These are phyloP conservation scores for Seriola dumerili DNA, from an alignment of 2,113 vertebrate genomes.

Conservation along the genomic window DNA sequence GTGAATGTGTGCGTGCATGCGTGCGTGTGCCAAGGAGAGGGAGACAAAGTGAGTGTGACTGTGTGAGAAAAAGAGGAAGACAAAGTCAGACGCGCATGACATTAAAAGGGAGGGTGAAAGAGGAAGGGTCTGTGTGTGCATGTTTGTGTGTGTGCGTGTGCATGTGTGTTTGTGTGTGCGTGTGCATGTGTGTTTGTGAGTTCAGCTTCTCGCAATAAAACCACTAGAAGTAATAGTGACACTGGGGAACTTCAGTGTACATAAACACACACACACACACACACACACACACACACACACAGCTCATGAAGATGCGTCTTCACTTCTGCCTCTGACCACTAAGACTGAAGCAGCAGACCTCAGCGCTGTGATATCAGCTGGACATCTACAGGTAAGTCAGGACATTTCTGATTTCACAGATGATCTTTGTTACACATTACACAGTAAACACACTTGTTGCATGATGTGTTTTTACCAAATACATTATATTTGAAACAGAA, in stretches of 20 bases:
- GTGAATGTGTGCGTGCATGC: neutral
- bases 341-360: slow-evolving; percentile 20
- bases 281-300: neutral
- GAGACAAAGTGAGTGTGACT: neutral
- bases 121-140: slow-evolving; percentile 20
- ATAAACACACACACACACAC: neutral
- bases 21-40: neutral
- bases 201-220: slow-evolving; percentile 11
- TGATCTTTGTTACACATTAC: too few relatives aligned
- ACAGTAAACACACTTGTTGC: too few relatives aligned
- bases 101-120: neutral
- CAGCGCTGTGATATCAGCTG: neutral
- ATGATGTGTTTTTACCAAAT: too few relatives aligned
- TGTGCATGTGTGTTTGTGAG: neutral
- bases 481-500: too few relatives aligned
- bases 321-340: slow-evolving; percentile 24
- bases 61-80: slow-evolving; percentile 41
- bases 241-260: neutral
- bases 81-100: slow-evolving; percentile 4
- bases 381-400: slow-evolving; percentile 45
- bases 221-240: slow-evolving; percentile 1
- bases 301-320: neutral
- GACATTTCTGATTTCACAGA: neutral
- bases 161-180: slow-evolving; percentile 7
- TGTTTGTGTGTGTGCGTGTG: slow-evolving; percentile 5